Evolutionary conservation across 1,140 invertebrate genomes (phyloP), one percentile per base, ranked within the genome.

Genomic region (Proctacanthus coquilletti): DNA sequence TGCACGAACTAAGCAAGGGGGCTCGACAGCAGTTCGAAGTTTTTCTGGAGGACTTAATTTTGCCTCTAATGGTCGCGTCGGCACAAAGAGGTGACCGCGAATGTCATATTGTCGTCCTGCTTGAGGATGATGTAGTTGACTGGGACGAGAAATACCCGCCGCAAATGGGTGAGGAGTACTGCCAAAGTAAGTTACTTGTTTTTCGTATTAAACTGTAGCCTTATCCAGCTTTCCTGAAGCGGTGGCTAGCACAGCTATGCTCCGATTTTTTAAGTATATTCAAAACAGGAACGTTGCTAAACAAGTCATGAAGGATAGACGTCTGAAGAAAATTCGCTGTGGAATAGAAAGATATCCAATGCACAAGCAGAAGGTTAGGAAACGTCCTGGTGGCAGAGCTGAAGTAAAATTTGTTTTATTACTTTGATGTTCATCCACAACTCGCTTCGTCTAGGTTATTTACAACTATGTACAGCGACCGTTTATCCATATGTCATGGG

Each of bases 401-500:
- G 87, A 93, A 68, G 95, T 98, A 1, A 21, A 6, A 17, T 33
- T 33, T n/a, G 5, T 35, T 35, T 19, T 15, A 6, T 35, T 19
- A n/a, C n/a, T 25, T 25, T 25, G 23, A 25, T 8, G 23, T 25
- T 25, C n/a, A 8, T 25, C n/a, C 27, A 32, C 5, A 8, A 25
- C 8, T 25, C n/a, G 8, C n/a, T n/a, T n/a, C n/a, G n/a, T n/a
- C n/a, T 17, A 42, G 37, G 36, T 56, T 5, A 95, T 98, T 43
- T 99, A 99, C 64, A 98, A 98, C 62, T 99, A 99, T 61, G 94
- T 98, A 1, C 96, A 99, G 57, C 69, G 96, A n/a, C 95, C 96
- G 0, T 99, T 99, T 59, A 88, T 99, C 31, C 89, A 95, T 49
- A 96, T 98, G 88, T 98, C 93, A 0, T 99, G 96, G 96, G 96